A percentile compares a stretch with the other conserved stretches of the same genome.
Conservation (phyloP, 1,140 invertebrate genomes). For the Drosophila melanogaster region DNA sequence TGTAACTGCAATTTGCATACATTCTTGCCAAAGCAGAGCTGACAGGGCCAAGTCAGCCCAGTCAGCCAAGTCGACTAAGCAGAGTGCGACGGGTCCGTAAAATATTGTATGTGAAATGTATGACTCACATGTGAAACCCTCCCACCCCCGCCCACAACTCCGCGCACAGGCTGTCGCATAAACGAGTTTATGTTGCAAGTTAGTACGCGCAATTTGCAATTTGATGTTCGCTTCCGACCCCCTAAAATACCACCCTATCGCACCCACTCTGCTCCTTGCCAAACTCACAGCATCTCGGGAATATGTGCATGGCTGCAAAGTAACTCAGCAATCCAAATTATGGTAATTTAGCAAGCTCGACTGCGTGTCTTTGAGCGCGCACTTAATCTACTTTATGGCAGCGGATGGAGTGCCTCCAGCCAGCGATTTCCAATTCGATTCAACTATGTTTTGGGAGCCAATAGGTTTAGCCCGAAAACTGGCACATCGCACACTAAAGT, state of each 20-base stretch:
- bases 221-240: conserved; percentile 51
- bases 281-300: conserved; percentile 6
- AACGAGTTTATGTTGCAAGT: conserved; percentile 68
- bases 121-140: conserved; percentile 27
- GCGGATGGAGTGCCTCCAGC: conserved; percentile 2
- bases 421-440: conserved; percentile 19
- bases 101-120: conserved; percentile 50
- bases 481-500: neutral
- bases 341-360: conserved; percentile 64
- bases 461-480: conserved; percentile 16
- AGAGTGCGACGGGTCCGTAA: conserved; percentile 33
- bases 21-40: conserved; percentile 49
- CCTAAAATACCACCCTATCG: neutral
- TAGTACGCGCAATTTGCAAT: conserved; percentile 66
- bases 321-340: conserved; percentile 66
- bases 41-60: conserved; percentile 24
- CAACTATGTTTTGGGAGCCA: conserved; percentile 1
- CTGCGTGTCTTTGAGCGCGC: conserved; percentile 52
- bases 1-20: conserved; percentile 67
- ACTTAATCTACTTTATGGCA: conserved; percentile 55
- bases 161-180: conserved; percentile 42
- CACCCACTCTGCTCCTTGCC: neutral
- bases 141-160: neutral
- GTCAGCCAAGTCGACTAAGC: conserved; percentile 46
- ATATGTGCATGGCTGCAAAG: conserved; percentile 31